phyloP scores from a whole-genome alignment of 2,797 vertebrate genomes.

The Nyctalus aviator region DNA sequence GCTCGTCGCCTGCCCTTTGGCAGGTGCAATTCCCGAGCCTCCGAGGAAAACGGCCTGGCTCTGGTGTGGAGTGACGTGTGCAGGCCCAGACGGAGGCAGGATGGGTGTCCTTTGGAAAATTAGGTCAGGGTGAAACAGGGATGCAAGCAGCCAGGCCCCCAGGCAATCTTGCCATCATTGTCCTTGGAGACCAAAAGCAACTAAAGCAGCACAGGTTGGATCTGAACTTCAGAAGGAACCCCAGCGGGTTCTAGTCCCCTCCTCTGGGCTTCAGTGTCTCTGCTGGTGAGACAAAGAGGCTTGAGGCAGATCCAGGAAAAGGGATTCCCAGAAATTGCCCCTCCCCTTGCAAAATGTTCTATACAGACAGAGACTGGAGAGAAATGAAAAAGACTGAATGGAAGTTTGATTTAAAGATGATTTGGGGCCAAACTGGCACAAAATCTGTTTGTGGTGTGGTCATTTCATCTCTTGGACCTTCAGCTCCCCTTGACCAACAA shows the following conservation, averaged over 20 bases:
- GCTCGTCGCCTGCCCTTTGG: background rate
- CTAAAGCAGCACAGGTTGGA: background rate
- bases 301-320: background rate
- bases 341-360: background rate
- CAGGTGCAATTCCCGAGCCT: background rate
- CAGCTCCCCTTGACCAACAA: background rate
- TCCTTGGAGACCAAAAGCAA: background rate
- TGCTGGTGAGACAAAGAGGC: background rate
- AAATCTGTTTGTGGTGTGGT: background rate
- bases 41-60: background rate
- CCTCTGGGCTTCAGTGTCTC: background rate
- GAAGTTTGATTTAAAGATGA: background rate
- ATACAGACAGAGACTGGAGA: background rate
- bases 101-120: background rate
- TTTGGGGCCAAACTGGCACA: background rate
- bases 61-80: background rate
- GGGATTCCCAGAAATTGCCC: background rate
- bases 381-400: background rate
- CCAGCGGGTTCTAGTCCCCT: background rate
- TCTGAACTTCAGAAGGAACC: background rate
- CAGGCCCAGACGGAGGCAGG: background rate
- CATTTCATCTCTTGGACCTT: background rate
- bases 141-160: background rate
- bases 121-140: background rate
- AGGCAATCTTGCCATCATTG: background rate